Base-by-base conservation (phyloP, 2,888 invertebrate genomes). In the Acleris literana region DNA sequence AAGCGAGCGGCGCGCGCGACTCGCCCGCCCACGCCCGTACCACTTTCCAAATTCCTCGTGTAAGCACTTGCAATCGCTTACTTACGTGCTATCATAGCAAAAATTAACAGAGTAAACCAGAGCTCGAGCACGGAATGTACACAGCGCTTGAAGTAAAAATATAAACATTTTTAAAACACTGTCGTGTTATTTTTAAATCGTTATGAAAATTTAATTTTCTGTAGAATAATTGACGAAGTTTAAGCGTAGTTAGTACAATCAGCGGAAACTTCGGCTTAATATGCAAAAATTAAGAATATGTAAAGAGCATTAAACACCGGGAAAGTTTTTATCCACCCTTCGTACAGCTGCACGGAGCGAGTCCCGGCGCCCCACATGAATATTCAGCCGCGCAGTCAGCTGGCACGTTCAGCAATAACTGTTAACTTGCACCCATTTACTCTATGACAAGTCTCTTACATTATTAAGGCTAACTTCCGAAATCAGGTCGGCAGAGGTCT, bases 31-130 rank as follows among this genome's bases (percentile, higher is more conserved):
- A 92, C 92, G 84, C 87, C 64, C 75, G 86, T 86, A 85, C 88
- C 84, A 90, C 92, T 92, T 92, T 92, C 92, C 92, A 92, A 92
- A 92, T 92, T 92, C 92, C 87, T 87, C 83, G 81, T 85, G 87
- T 84, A 85, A 88, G 86, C 85, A 83, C 85, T 82, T 85, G 91
- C 90, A 89, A 91, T 90, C 88, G 83, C 82, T 86, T 85, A 84
- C 79, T 83, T 85, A 85, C 84, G 83, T 83, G 84, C 80, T 76
- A 75, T 72, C 79, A 78, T 72, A 71, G 66, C 66, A 53, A 66
- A 66, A 66, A 61, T 39, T 46, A 53, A 57, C 57, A 16, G 29
- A 52, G 13, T 17, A 46, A 46, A 16, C 16, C 4, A 46, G 29
- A 52, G 22, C 17, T 55, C 20, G 20, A 55, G 13, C 39, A 43